These are phyloP conservation scores for Chymomyza amoena DNA, from an alignment of 2,888 invertebrate species.

Conservation along the genomic window DNA sequence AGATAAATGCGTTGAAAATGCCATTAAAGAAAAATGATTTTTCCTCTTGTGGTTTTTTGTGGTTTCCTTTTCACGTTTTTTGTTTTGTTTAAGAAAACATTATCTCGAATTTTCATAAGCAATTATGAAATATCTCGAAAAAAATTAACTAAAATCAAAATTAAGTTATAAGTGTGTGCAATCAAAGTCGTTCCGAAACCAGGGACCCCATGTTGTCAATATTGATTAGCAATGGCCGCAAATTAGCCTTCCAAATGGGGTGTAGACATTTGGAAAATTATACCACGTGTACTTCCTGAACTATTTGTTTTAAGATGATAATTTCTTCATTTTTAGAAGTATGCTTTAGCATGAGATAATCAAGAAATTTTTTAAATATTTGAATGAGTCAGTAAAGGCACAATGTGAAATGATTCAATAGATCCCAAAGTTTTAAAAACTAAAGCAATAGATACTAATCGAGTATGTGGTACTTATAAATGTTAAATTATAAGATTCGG, in stretches of 20 bases:
- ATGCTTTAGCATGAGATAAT: background rate
- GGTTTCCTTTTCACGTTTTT: background rate
- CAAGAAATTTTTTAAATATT: background rate
- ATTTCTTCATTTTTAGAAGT: background rate
- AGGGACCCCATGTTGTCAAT: slow-evolving; percentile 59
- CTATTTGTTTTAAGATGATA: background rate
- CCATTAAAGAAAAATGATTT: slow-evolving; percentile 36
- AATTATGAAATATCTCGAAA: slow-evolving; percentile 37
- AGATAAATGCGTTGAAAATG: slow-evolving; percentile 56
- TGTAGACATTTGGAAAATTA: slow-evolving; percentile 35
- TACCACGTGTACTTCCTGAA: slow-evolving; percentile 23
- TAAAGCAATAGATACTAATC: too few relatives aligned
- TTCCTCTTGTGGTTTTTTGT: background rate
- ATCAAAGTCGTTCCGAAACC: slow-evolving; percentile 1
- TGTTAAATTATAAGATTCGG: too few relatives aligned
- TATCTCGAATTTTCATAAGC: slow-evolving; percentile 2
- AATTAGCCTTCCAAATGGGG: slow-evolving; percentile 53
- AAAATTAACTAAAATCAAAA: background rate
- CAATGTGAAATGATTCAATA: too few relatives aligned
- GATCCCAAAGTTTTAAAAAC: too few relatives aligned
- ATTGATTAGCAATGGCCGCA: slow-evolving; percentile 38
- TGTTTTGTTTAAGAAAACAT: slow-evolving; percentile 47
- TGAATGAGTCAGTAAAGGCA: background rate
- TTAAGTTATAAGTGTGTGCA: background rate
- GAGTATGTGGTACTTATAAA: too few relatives aligned